Conservation (phyloP, 2,797 vertebrate genomes). For the Mallotus villosus region DNA sequence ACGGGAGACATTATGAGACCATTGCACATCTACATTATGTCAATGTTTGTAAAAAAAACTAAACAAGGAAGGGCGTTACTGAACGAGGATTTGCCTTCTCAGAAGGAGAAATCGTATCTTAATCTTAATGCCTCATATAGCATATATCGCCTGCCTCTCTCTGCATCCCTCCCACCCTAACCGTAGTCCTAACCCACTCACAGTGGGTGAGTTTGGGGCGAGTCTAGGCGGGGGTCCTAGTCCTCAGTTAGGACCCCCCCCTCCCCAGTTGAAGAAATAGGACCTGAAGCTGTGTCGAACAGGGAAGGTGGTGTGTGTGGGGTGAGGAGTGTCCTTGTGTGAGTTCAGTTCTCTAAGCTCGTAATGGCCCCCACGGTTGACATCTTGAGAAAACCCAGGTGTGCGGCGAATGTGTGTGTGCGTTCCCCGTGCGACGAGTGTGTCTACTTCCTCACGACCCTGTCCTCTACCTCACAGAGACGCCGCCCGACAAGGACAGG, state of each 20-base stretch:
- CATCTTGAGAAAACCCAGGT: conserved; percentile 15
- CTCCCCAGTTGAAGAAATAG: too few relatives aligned
- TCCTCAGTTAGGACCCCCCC: background rate
- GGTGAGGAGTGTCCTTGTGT: background rate
- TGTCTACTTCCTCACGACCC: background rate
- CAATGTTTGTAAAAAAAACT: too few relatives aligned
- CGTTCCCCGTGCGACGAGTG: background rate
- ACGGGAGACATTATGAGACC: too few relatives aligned
- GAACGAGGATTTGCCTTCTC: too few relatives aligned
- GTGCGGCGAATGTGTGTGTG: conserved; percentile 16
- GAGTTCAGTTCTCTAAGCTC: background rate
- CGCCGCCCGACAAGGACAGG: conserved; percentile 18
- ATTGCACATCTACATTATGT: too few relatives aligned
- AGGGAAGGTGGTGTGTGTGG: conserved; percentile 10
- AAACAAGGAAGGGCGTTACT: too few relatives aligned
- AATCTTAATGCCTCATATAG: too few relatives aligned
- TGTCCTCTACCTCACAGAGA: conserved; percentile 14
- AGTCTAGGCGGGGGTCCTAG: background rate
- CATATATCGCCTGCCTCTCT: too few relatives aligned
- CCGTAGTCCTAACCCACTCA: too few relatives aligned
- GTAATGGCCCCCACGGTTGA: background rate
- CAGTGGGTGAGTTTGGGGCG: too few relatives aligned
- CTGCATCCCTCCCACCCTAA: too few relatives aligned
- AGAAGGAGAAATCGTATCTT: too few relatives aligned
- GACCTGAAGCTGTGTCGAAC: conserved; percentile 30